Percentiles rank a stretch among this genome's conserved stretches.
These are phyloP conservation scores for Microcebus griseorufus DNA, from an alignment of 2,113 vertebrate genomes.

Conservation along the genomic window DNA sequence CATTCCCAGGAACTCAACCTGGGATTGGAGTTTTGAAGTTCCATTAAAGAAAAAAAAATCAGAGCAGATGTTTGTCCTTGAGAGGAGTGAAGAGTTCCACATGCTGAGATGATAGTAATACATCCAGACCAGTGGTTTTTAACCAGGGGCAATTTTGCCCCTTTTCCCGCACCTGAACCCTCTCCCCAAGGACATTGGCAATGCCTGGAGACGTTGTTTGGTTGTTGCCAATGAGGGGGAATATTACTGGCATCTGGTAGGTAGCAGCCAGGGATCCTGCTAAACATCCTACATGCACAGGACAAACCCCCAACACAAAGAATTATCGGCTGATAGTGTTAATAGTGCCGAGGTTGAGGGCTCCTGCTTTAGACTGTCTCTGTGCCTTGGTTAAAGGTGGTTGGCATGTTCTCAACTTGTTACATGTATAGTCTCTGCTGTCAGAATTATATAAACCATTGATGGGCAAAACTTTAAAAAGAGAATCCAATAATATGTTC, in stretches of 20 bases:
- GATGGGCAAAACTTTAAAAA: background rate
- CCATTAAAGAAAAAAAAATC: background rate
- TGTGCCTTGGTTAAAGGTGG: background rate
- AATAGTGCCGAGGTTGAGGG: background rate
- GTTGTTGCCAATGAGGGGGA: background rate
- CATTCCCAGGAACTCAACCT: background rate
- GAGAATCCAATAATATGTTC: background rate
- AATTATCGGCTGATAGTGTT: background rate
- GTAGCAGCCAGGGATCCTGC: background rate
- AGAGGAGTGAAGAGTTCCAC: background rate
- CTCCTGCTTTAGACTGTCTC: background rate
- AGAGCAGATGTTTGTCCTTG: conserved; percentile 26
- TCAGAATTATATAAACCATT: background rate
- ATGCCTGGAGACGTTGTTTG: background rate
- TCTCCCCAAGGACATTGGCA: background rate
- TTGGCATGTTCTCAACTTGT: background rate
- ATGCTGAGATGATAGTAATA: background rate
- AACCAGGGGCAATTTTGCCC: background rate
- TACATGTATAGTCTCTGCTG: background rate
- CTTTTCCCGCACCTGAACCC: background rate
- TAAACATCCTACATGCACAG: background rate
- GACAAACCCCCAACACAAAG: background rate
- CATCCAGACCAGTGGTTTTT: background rate
- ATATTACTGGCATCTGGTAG: background rate
- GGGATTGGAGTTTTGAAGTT: conserved; percentile 33